These are phyloP conservation scores for Rhyzopertha dominica DNA, from an alignment of 1,140 invertebrate species.

Conservation along the genomic window DNA sequence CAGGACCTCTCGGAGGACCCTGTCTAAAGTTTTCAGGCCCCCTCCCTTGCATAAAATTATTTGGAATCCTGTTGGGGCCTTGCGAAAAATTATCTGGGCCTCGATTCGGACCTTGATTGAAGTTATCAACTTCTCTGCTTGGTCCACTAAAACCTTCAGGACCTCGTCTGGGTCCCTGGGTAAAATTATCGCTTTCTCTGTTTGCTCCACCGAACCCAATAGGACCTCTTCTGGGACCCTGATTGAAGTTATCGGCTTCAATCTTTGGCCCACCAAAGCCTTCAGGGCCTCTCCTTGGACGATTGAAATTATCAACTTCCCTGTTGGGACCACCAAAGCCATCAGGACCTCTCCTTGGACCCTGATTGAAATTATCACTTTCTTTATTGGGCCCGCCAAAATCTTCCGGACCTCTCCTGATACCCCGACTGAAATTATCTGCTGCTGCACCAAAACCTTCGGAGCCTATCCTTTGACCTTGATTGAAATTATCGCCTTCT, in stretches of 20 bases:
- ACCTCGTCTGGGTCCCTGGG: background rate
- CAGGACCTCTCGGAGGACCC: background rate
- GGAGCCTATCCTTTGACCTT: too few relatives aligned
- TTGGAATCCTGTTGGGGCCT: too few relatives aligned
- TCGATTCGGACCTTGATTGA: constrained; percentile 6
- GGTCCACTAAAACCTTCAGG: background rate
- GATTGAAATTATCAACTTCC: background rate
- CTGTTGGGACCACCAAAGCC: constrained; percentile 2
- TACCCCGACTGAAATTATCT: background rate
- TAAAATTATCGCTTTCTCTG: too few relatives aligned
- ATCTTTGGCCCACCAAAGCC: background rate
- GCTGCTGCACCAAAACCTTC: too few relatives aligned
- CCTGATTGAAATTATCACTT: background rate
- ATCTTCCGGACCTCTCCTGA: background rate
- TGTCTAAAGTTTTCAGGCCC: constrained; percentile 7
- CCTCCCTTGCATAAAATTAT: constrained; percentile 1
- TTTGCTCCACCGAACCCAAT: constrained; percentile 6
- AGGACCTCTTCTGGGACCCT: background rate
- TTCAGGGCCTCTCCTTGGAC: background rate
- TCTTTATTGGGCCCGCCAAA: background rate
- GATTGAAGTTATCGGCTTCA: background rate
- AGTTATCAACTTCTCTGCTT: constrained; percentile 1
- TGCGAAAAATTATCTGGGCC: too few relatives aligned
- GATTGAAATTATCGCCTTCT: too few relatives aligned
- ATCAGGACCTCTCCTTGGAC: constrained; percentile 1